A percentile compares a stretch with the other conserved stretches of the same genome.
These are phyloP conservation scores for Climacteris rufus DNA, from an alignment of 2,113 vertebrate genomes.

Conservation along the genomic window DNA sequence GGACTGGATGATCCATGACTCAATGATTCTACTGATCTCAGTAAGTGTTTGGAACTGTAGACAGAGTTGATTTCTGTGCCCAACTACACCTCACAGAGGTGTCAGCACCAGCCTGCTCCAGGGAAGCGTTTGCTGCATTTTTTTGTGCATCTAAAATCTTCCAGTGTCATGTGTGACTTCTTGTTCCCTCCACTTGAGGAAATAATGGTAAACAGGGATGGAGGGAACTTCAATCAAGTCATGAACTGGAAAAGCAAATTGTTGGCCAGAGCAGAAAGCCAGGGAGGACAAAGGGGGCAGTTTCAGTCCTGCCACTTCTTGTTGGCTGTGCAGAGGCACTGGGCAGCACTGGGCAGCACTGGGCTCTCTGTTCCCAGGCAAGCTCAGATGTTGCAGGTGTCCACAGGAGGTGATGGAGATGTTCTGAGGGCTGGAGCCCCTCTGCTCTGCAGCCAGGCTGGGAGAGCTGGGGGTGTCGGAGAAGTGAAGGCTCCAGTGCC, in stretches of 20 bases:
- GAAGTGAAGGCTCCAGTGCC: background rate
- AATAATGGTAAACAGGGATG: background rate
- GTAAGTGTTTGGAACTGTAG: background rate
- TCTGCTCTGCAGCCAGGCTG: background rate
- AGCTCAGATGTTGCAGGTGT: background rate
- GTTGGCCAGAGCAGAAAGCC: background rate
- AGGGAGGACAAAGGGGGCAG: background rate
- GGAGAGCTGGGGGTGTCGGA: background rate
- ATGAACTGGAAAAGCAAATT: background rate
- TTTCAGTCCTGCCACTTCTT: background rate
- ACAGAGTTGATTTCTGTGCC: background rate
- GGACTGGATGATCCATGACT: background rate
- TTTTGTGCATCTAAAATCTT: background rate
- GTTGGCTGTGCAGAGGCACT: background rate
- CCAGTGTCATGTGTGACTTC: background rate
- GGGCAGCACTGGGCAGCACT: background rate
- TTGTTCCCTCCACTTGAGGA: background rate
- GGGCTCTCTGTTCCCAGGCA: background rate
- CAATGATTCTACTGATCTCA: background rate
- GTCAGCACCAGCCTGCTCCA: background rate
- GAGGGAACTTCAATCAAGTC: background rate
- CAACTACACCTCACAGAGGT: background rate
- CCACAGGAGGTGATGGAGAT: background rate
- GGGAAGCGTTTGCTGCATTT: background rate
- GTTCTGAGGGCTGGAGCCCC: background rate